Evolutionary conservation across 2,113 vertebrate genomes (phyloP).

Genomic region (Amphiprion percula): DNA sequence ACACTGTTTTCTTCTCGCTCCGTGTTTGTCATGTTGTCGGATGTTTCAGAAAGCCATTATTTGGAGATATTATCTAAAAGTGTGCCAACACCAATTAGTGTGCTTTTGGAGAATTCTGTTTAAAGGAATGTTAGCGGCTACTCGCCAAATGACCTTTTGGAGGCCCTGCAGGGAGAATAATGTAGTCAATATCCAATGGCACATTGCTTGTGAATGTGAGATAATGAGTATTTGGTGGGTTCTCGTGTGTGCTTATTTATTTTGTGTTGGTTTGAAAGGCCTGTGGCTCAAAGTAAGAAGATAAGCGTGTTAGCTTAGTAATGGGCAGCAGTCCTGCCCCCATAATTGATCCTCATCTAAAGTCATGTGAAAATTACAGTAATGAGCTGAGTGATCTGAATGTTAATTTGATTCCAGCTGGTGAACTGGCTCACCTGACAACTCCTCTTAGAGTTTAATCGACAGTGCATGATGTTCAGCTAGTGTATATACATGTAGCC

Average conservation of each 20-base stretch:
- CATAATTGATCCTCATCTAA: constrained; percentile 67
- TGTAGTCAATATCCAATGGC: constrained; percentile 69
- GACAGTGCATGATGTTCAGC: constrained; percentile 5
- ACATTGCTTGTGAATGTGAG: constrained; percentile 62
- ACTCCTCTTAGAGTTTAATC: constrained; percentile 25
- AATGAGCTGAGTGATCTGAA: constrained; percentile 66
- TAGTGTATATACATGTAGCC: background rate
- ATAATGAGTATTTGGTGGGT: constrained; percentile 71
- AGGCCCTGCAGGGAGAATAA: constrained; percentile 69
- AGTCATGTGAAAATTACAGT: constrained; percentile 66
- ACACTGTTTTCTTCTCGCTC: constrained; percentile 28
- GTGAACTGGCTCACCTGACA: constrained; percentile 57
- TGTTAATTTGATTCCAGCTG: constrained; percentile 63
- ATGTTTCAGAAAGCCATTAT: constrained; percentile 58
- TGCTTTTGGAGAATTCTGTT: constrained; percentile 34
- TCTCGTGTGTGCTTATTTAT: constrained; percentile 58
- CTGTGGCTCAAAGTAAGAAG: constrained; percentile 49
- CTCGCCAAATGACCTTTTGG: constrained; percentile 70
- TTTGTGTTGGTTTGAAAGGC: constrained; percentile 61
- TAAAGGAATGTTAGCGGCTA: constrained; percentile 49
- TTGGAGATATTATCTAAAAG: constrained; percentile 50
- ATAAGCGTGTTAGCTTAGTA: constrained; percentile 63
- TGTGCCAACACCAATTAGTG: constrained; percentile 58
- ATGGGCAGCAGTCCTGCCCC: constrained; percentile 56
- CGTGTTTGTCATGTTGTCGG: constrained; percentile 30